Base-by-base conservation (phyloP, 2,797 vertebrate genomes). In the Malacoctenus gilli region DNA sequence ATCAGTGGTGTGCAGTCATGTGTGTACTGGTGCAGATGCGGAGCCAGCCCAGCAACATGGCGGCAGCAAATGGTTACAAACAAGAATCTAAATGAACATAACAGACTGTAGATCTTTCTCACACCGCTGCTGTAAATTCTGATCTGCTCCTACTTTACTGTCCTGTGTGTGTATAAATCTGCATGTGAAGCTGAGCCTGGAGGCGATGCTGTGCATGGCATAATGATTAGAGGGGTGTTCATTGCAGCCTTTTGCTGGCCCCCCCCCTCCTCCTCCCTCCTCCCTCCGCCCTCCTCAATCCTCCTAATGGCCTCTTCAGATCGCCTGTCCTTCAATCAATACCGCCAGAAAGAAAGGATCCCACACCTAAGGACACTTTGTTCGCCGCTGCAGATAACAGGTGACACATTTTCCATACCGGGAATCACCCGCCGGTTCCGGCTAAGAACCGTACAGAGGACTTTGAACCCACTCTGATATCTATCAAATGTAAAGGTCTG, bases 321-420 rank as follows among this genome's bases (percentile, higher is more conserved):
- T 85, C 72, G 84, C 87, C 82, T 86, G 76, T 63, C 66, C 68
- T 72, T 79, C 74, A 83, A 87, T 87, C 88, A 83, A 89, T 89
- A 90, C 49, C 12, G 64, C 67, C 85, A 75, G 71, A 81, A 77
- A 82, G 75, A 66, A 79, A 79, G 74, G 71, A 81, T 83, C 82
- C 67, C 82, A 76, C 74, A 80, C 83, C 75, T 83, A 72, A 72
- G 69, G 79, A 80, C 83, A 77, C 76, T 77, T 69, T 85, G 65
- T 77, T 74, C 69, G 56, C 64, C 57, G 11, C 68, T 65, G 76
- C 76, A 80, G 56, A 76, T 80, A 62, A 84, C 78, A 81, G 44
- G 62, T 82, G 80, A 85, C 79, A 85, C 67, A 59, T 86, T 74
- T 77, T 72, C 78, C 47, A 75, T 66, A 66, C 4, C 51, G 14